A percentile compares a stretch with the other conserved stretches of the same genome.
Conservation (phyloP, 1,140 invertebrate genomes). For the Asobara japonica region DNA sequence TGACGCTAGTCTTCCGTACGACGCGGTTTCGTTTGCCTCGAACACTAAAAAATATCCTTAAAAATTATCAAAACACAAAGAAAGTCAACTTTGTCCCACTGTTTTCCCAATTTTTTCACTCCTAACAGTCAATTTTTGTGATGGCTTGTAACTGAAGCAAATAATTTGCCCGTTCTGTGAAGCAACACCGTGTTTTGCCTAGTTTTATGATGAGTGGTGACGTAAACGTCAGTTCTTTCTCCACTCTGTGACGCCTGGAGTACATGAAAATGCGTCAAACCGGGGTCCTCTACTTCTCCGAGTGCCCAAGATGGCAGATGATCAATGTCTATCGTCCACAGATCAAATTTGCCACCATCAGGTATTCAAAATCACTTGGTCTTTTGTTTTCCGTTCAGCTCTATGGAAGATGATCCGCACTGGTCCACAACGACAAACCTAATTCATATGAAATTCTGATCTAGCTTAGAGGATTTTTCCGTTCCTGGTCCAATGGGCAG, state of each 20-base stretch:
- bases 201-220: constrained; percentile 43
- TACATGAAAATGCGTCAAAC: constrained; percentile 47
- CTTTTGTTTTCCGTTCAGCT: not conserved
- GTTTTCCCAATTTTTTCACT: not conserved
- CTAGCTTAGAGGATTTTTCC: too few species aligned
- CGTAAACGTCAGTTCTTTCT: constrained; percentile 31
- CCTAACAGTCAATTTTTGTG: not conserved
- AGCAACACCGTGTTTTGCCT: not conserved
- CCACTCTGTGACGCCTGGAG: constrained; percentile 2
- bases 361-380: too few species aligned
- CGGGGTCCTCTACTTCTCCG: constrained; percentile 54
- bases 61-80: not conserved
- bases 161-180: too few species aligned
- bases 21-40: constrained; percentile 19
- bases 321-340: constrained; percentile 58
- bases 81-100: not conserved
- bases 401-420: too few species aligned
- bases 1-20: constrained; percentile 28
- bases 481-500: too few species aligned
- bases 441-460: too few species aligned
- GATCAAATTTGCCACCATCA: constrained; percentile 57
- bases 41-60: constrained; percentile 12
- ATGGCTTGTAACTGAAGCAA: too few species aligned
- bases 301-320: constrained; percentile 63
- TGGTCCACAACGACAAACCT: too few species aligned